These are phyloP conservation scores for Echinometra lucunter DNA, from an alignment of 53 echinoderm and acorn worm species.

Conservation along the genomic window DNA sequence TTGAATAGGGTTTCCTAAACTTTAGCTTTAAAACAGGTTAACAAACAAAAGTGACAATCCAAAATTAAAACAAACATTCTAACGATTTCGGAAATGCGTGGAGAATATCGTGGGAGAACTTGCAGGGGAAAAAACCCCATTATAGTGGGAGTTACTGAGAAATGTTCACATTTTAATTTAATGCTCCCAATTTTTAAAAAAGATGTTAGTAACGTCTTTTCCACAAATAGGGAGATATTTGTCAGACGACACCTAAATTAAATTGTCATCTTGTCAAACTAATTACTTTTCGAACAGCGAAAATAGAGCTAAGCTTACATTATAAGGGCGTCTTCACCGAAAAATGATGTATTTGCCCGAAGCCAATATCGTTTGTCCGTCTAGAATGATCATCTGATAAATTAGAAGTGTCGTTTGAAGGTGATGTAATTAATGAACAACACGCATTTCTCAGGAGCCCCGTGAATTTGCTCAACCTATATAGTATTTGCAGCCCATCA, in stretches of 20 bases:
- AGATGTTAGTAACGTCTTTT: too few species aligned
- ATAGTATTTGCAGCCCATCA: neutral
- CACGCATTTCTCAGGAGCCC: neutral
- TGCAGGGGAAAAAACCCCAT: too few species aligned
- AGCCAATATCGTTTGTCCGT: constrained; percentile 11
- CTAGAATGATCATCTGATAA: neutral
- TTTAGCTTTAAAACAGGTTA: neutral
- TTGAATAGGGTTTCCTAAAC: constrained; percentile 17
- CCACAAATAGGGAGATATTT: too few species aligned
- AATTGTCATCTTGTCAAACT: neutral
- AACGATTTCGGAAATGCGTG: neutral
- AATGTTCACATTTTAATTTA: too few species aligned
- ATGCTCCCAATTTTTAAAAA: too few species aligned
- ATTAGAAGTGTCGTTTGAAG: neutral
- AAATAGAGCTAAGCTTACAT: neutral
- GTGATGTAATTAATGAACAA: neutral
- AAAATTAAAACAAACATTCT: neutral
- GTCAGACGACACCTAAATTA: neutral
- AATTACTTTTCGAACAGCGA: neutral
- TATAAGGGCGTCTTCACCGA: neutral
- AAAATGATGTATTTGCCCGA: neutral
- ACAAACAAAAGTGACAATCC: neutral
- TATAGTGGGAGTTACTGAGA: too few species aligned
- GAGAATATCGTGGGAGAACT: neutral
- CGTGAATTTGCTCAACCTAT: neutral